Conservation (phyloP, 2,113 vertebrate species). For the Elanus axillaris region DNA sequence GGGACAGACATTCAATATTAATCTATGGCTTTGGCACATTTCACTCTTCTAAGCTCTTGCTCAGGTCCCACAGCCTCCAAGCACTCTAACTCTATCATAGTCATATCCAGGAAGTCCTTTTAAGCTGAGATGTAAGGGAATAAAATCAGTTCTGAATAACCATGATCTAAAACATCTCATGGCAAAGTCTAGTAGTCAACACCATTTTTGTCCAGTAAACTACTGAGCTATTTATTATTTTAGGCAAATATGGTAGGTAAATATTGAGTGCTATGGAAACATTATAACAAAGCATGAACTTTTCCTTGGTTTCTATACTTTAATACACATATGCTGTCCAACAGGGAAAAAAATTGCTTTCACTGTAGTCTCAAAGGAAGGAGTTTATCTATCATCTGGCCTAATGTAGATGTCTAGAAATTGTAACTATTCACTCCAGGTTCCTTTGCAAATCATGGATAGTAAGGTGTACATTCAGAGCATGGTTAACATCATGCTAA, state of each 20-base stretch:
- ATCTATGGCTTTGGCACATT: background rate
- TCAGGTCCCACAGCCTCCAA: background rate
- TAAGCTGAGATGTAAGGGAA: background rate
- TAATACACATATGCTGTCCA: background rate
- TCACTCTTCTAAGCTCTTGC: background rate
- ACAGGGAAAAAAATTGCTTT: background rate
- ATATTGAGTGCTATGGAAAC: background rate
- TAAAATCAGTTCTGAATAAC: background rate
- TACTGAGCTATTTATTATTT: background rate
- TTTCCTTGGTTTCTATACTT: constrained; percentile 5
- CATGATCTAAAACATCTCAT: background rate
- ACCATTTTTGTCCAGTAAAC: background rate
- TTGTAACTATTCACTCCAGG: background rate
- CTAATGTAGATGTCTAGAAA: background rate
- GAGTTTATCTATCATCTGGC: background rate
- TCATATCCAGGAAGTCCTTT: background rate
- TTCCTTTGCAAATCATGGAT: background rate
- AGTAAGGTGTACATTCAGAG: background rate
- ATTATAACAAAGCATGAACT: background rate
- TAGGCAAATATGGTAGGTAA: background rate
- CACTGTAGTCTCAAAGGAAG: background rate
- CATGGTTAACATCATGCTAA: background rate
- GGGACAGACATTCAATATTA: background rate
- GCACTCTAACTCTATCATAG: background rate
- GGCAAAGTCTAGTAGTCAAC: background rate